A percentile compares a stretch with the other conserved stretches of the same genome.
Conservation (phyloP, 2,888 invertebrate genomes). For the Lasioglossum morio region DNA sequence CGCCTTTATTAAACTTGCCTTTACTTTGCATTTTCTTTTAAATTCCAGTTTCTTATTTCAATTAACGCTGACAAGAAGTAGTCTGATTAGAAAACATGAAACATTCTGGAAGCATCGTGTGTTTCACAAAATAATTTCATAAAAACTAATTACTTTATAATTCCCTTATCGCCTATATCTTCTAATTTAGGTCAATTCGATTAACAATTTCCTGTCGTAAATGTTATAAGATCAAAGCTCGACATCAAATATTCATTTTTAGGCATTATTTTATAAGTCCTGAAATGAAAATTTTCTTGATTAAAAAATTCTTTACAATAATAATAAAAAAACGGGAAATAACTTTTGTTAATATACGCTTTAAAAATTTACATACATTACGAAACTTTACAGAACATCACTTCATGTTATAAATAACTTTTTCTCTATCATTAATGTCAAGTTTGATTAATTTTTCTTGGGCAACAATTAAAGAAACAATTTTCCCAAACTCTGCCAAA, state of each 20-base stretch:
- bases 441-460: background rate
- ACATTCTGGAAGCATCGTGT: background rate
- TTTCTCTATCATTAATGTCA: background rate
- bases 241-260: background rate
- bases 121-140: background rate
- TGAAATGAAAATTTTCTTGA: too few species aligned
- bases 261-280: too few species aligned
- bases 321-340: background rate
- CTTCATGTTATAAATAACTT: background rate
- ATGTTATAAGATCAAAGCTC: background rate
- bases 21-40: background rate
- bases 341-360: background rate
- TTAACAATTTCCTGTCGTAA: background rate
- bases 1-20: background rate
- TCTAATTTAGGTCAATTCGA: background rate
- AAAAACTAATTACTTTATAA: background rate
- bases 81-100: background rate
- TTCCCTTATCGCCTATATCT: background rate
- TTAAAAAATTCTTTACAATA: background rate
- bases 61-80: background rate
- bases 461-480: background rate
- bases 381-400: too few species aligned
- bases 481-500: background rate
- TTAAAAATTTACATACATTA: too few species aligned
- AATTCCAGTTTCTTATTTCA: background rate